phyloP scores from a whole-genome alignment of 2,888 invertebrate genomes.

The Aelia acuminata region DNA sequence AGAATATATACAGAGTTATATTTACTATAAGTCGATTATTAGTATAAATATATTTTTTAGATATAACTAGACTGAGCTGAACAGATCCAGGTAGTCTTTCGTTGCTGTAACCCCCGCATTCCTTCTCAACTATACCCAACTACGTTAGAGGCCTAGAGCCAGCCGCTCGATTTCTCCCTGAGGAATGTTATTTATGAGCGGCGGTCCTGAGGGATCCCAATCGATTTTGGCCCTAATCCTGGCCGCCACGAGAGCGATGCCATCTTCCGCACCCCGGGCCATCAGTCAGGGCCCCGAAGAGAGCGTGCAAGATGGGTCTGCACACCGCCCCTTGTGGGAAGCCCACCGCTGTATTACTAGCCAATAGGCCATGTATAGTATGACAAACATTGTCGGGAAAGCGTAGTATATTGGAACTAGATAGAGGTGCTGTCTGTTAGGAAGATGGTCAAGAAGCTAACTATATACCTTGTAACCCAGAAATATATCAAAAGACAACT shows the following conservation, averaged over 20 bases:
- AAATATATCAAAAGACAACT: too few species aligned
- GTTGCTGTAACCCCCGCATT: not conserved
- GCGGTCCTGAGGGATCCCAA: not conserved
- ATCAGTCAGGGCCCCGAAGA: not conserved
- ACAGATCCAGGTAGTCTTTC: not conserved
- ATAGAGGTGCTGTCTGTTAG: not conserved
- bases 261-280: not conserved
- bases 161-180: not conserved
- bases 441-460: too few species aligned
- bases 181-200: constrained; percentile 21
- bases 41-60: too few species aligned
- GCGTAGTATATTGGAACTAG: not conserved
- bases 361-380: not conserved
- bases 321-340: not conserved
- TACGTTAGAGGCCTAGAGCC: not conserved
- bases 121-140: not conserved
- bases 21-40: too few species aligned
- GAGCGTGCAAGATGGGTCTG: not conserved
- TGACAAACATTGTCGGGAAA: not conserved
- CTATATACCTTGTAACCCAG: too few species aligned
- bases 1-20: too few species aligned
- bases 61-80: too few species aligned
- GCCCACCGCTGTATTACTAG: not conserved
- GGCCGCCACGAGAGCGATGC: not conserved
- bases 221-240: not conserved